These are phyloP conservation scores for Alligator sinensis DNA, from an alignment of 2,113 vertebrate genomes.

Conservation along the genomic window DNA sequence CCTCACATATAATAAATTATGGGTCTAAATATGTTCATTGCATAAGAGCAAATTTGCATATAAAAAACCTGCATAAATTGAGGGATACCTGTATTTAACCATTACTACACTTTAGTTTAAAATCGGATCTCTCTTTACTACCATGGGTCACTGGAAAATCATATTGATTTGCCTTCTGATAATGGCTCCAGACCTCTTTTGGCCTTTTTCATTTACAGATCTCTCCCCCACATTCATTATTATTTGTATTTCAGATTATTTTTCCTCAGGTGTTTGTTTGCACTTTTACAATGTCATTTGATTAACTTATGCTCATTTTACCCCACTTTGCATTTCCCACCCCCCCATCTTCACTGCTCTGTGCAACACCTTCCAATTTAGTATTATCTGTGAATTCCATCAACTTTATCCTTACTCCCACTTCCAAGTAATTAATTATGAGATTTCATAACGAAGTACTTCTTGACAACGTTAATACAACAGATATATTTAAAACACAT, in stretches of 20 bases:
- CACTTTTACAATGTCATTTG: background rate
- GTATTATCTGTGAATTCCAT: slow-evolving; percentile 12
- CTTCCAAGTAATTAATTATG: background rate
- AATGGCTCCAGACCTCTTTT: background rate
- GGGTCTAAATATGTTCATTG: too few species aligned
- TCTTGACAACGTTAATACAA: background rate
- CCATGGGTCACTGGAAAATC: background rate
- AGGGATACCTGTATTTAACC: too few species aligned
- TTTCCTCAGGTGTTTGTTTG: background rate
- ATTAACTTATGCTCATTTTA: slow-evolving; percentile 21
- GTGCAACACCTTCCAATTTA: background rate
- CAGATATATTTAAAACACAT: background rate
- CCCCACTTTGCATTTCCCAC: background rate
- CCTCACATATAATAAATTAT: too few species aligned
- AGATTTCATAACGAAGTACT: slow-evolving; percentile 13
- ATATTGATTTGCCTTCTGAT: background rate
- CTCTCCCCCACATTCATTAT: background rate
- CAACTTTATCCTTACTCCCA: background rate
- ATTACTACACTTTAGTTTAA: too few species aligned
- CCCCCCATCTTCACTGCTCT: background rate
- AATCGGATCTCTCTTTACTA: too few species aligned
- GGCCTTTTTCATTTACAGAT: background rate
- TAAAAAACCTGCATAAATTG: too few species aligned
- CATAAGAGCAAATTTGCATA: too few species aligned
- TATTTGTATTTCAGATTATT: background rate